These are phyloP conservation scores for Apistogramma diplotaenia DNA, from an alignment of 2,113 vertebrate species.

Conservation along the genomic window DNA sequence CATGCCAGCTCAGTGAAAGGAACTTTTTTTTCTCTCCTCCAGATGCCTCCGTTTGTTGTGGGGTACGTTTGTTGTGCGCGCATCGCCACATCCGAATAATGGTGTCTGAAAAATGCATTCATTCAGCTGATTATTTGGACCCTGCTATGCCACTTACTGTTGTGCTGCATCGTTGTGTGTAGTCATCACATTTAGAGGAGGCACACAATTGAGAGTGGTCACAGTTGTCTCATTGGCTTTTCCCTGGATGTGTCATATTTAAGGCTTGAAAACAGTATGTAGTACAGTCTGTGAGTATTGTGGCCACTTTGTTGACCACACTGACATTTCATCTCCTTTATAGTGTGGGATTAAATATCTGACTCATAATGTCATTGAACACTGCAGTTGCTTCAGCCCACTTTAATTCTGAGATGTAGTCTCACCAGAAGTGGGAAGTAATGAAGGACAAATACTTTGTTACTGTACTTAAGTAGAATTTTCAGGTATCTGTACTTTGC, in stretches of 20 bases:
- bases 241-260: conserved; percentile 58
- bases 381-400: not conserved
- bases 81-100: conserved; percentile 70
- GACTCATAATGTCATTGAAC: not conserved
- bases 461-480: too few relatives aligned
- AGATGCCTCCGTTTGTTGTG: conserved; percentile 71
- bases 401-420: not conserved
- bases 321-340: conserved; percentile 30
- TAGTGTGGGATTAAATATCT: not conserved
- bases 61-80: conserved; percentile 65
- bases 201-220: conserved; percentile 60
- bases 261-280: conserved; percentile 47
- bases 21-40: conserved; percentile 66
- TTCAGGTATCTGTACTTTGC: too few relatives aligned
- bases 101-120: conserved; percentile 73
- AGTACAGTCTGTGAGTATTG: conserved; percentile 23
- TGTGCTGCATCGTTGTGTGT: conserved; percentile 60
- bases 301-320: conserved; percentile 24
- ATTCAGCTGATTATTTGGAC: conserved; percentile 74
- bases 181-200: conserved; percentile 68
- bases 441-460: too few relatives aligned
- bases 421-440: too few relatives aligned
- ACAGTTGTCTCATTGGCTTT: conserved; percentile 65
- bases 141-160: conserved; percentile 66
- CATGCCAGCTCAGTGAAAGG: conserved; percentile 75